Evolutionary conservation across 2,113 vertebrate species (phyloP).

Genomic region (Grantiella picta): DNA sequence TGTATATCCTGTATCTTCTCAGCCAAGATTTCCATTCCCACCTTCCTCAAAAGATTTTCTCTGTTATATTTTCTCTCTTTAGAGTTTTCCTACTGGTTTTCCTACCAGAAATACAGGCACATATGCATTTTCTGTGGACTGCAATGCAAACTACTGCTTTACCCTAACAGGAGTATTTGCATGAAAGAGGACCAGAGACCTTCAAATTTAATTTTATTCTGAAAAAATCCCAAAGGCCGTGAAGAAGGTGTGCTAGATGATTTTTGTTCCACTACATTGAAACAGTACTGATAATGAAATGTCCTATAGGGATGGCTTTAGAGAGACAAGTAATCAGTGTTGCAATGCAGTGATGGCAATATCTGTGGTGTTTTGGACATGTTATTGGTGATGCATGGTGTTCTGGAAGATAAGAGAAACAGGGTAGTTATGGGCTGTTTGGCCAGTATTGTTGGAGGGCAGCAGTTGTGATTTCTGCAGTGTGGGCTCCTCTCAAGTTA

Average conservation of each 20-base stretch:
- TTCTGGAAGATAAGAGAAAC: neutral
- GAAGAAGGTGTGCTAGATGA: neutral
- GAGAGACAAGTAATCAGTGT: neutral
- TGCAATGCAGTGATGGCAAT: neutral
- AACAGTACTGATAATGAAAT: neutral
- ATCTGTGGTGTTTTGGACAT: neutral
- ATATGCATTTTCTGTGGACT: neutral
- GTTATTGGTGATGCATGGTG: neutral
- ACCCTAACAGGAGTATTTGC: neutral
- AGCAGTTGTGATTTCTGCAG: neutral
- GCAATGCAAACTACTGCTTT: neutral
- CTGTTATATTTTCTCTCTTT: neutral
- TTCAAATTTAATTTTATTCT: neutral
- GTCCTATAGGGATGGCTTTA: neutral
- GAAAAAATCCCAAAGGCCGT: neutral
- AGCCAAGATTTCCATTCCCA: neutral
- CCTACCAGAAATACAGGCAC: neutral
- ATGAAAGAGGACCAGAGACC: neutral
- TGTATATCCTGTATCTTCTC: neutral
- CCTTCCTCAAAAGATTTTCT: neutral
- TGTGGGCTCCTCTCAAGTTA: neutral
- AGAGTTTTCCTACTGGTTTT: neutral
- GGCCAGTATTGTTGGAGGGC: neutral
- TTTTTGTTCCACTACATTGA: neutral
- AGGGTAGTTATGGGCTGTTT: neutral